Base-by-base conservation (phyloP, 1,140 invertebrate species). In the Monomorium pharaonis region DNA sequence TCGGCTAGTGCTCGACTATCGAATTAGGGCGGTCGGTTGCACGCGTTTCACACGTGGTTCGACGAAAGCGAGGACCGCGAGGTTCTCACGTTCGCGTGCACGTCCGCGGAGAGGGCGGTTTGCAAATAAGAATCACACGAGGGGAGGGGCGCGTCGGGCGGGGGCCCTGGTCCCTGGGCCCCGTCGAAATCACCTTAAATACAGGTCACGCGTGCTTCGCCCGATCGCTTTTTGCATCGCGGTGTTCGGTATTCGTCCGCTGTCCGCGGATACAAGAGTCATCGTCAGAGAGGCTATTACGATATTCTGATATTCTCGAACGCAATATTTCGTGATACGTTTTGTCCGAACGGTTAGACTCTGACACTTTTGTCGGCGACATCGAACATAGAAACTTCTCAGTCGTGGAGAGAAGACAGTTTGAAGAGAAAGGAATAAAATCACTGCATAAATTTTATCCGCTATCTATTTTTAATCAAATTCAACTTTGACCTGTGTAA, bases 71-170 rank as follows among this genome's bases (percentile, higher is more conserved):
- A 74, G 69, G 33, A 70, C 58, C 60, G n/a, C 70, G 49, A 30
- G 85, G 86, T 92, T 92, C 91, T 92, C 91, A 91, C 91, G 91
- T 92, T 92, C 60, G 89, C 91, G 90, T 89, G 91, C 81, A 72
- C 63, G 47, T 72, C 14, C 44, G 84, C 49, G 65, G 27, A 74
- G 54, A 72, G 85, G 54, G 33, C 24, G 70, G 63, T 81, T 80
- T 88, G 83, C 89, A 87, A 89, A 89, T 89, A 88, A 88, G 75
- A 70, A 58, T 21, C 21, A 60, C 60, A 89, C 51, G 78, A 81
- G 37, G 24, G 18, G 24, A 44, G 37, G 24, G 42, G 24, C 56
- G 42, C 51, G 58, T 44, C 49, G 56, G 51, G 24, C 27, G 74
- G 30, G 3, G 30, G 47, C 65, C 54, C 51, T 44, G 62, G 72